Base-by-base conservation (phyloP, 2,113 vertebrate species). In the Dinomys branickii region DNA sequence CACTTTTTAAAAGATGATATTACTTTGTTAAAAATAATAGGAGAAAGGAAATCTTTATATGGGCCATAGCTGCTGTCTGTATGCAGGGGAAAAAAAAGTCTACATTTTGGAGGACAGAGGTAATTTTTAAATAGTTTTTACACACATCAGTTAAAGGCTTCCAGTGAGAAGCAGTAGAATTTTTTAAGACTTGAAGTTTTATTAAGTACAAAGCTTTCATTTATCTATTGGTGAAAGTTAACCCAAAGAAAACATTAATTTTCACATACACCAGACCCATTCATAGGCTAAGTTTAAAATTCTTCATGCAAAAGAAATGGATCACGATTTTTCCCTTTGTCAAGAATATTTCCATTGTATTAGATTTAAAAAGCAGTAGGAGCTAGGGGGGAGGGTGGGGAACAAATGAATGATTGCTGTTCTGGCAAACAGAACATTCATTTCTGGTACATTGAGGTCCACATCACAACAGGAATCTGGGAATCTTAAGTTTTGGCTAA, bases 1-100 rank as follows among this genome's bases (percentile, higher is more conserved):
- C 61, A 33, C 7, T 61, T 96, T 84, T 78, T 59, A 38, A 4
- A 4, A 90, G 80, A 85, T 52, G 71, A 4, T 81, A 59, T 63
- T 89, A 95, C 17, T 91, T 65, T 22, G 85, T 63, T 56, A 69
- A 94, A 96, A 94, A 90, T 22, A 93, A 86, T 75, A 7, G 1
- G 5, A 50, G 54, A 50, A 94, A 92, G 1, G n/a, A 26, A 92
- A 6, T 26, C 44, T 96, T 90, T 28, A 59, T 3, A 0, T 71
- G 2, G 16, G 13, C 65, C 41, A 65, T 73, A 41, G 67, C 19
- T 85, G 19, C 54, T 83, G 22, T 77, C 9, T 69, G 5, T 52
- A 24, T 58, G 90, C 44, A 88, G 52, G n/a, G n/a, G n/a, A n/a
- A 65, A 65, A n/a, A 26, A 35, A 73, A 73, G 3, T 56, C n/a